Evolutionary conservation across 2,113 vertebrate species (phyloP), one percentile per base, ranked within the genome.

Genomic region (Acrocephalus kingi): DNA sequence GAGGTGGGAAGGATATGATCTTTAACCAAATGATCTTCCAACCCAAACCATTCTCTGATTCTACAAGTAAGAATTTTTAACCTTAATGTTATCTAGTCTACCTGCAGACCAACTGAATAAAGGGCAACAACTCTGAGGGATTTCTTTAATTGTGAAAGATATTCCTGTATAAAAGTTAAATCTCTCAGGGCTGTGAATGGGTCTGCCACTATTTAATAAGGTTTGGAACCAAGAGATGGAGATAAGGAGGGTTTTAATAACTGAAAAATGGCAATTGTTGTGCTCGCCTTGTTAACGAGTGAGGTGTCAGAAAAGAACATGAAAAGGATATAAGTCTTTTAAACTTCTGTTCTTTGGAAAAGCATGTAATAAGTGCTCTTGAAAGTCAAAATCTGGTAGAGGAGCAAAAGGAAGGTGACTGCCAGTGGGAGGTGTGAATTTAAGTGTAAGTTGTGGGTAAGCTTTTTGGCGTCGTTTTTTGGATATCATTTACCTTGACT

Each of bases 261-360:
- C 11, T 56, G 37, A 28, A 89, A 83, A 74, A 35, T 30, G 22
- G 9, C 5, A 46, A 12, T 39, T 37, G 13, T 45, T 78, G n/a
- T 12, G 3, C 3, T 61, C 12, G 7, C 4, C 3, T 68, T 78
- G 4, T 37, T 61, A 43, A 11, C 8, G 2, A 15, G 2, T 6
- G 3, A 13, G 28, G 11, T 51, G 7, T 48, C 35, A 51, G 41
- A 59, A 74, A 43, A 61, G 3, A 89, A 20, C 0, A 2, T 20
- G 21, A 64, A 18, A 23, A 18, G 5, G 8, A 66, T 28, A 15
- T 33, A 54, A 55, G 15, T 15, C 2, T 68, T 19, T 22, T 46
- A 51, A 83, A 51, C 5, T 56, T 68, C 3, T 33, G 0, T 33
- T 68, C 5, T 8, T 35, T 61, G 21, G 10, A 61, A 45, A 51